phyloP scores from a whole-genome alignment of 2,888 invertebrate species.

The Drosophila niveifrons region DNA sequence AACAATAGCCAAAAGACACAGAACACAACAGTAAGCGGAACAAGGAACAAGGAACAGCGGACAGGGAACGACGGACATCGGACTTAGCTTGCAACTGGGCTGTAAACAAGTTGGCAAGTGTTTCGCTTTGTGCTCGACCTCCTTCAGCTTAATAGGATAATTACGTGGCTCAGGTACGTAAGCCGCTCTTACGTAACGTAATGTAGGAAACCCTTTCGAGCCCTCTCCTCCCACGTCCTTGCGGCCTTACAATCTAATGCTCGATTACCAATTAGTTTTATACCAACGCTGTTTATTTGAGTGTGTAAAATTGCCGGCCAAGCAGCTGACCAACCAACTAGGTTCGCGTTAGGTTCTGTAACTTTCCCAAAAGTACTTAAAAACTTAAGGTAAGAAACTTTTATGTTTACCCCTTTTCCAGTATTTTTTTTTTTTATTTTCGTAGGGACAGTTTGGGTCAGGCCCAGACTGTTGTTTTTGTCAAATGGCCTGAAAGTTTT shows the following conservation, averaged over 20 bases:
- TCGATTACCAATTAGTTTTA: conserved; percentile 75
- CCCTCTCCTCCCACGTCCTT: not conserved
- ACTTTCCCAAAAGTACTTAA: conserved; percentile 73
- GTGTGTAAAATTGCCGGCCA: conserved; percentile 30
- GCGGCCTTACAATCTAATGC: conserved; percentile 37
- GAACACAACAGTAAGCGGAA: conserved; percentile 11
- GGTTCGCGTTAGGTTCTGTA: conserved; percentile 3
- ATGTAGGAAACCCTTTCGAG: conserved; percentile 7
- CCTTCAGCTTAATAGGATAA: conserved; percentile 65
- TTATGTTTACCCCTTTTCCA: conserved; percentile 34
- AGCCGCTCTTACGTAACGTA: conserved; percentile 47
- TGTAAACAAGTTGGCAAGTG: conserved; percentile 65
- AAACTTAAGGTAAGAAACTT: conserved; percentile 68
- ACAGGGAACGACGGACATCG: not conserved
- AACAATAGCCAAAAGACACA: conserved; percentile 44
- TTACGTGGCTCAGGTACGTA: conserved; percentile 65
- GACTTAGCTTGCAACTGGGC: conserved; percentile 12
- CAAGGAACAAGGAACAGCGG: not conserved
- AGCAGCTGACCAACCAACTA: conserved; percentile 21
- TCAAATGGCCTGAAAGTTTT: conserved; percentile 66
- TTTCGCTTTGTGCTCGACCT: conserved; percentile 35
- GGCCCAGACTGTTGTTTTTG: conserved; percentile 42
- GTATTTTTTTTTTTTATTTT: conserved; percentile 13
- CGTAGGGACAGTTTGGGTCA: conserved; percentile 11
- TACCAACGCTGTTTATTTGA: conserved; percentile 57